Evolutionary conservation across 2,888 invertebrate species (phyloP).

Genomic region (Frankliniella fusca): DNA sequence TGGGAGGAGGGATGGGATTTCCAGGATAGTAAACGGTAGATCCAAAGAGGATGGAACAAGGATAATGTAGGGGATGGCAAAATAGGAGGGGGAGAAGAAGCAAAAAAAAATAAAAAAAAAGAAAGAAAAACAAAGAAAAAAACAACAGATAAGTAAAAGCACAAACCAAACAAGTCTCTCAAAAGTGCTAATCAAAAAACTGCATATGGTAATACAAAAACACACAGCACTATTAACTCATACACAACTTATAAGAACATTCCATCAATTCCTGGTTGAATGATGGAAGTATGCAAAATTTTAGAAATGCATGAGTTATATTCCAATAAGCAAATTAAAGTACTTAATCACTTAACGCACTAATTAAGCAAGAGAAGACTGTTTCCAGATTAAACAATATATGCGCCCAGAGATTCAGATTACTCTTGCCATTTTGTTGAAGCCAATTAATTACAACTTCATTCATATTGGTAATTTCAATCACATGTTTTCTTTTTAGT

Average conservation of each 20-base stretch:
- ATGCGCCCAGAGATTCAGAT: no score
- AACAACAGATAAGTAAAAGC: constrained; percentile 35
- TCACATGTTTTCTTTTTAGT: no score
- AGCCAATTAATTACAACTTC: no score
- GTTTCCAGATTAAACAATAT: neutral
- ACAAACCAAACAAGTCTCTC: constrained; percentile 33
- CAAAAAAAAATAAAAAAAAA: constrained; percentile 42
- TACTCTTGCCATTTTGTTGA: no score
- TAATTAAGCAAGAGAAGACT: neutral
- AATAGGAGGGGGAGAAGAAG: constrained; percentile 32
- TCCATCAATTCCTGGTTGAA: neutral
- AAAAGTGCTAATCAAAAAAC: constrained; percentile 39
- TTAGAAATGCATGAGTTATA: constrained; percentile 43
- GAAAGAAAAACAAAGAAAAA: constrained; percentile 42
- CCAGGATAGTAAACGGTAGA: constrained; percentile 32
- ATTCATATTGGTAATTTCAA: no score
- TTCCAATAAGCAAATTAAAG: constrained; percentile 39
- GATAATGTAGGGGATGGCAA: constrained; percentile 36
- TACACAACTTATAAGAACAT: neutral
- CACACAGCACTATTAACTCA: constrained; percentile 36
- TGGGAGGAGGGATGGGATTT: constrained; percentile 40
- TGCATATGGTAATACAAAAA: constrained; percentile 39
- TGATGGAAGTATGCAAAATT: neutral
- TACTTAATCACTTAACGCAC: neutral
- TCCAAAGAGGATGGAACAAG: constrained; percentile 32